Percentiles rank a stretch among this genome's conserved stretches.
phyloP scores from a whole-genome alignment of 2,113 vertebrate genomes.

The Macrotis lagotis region DNA sequence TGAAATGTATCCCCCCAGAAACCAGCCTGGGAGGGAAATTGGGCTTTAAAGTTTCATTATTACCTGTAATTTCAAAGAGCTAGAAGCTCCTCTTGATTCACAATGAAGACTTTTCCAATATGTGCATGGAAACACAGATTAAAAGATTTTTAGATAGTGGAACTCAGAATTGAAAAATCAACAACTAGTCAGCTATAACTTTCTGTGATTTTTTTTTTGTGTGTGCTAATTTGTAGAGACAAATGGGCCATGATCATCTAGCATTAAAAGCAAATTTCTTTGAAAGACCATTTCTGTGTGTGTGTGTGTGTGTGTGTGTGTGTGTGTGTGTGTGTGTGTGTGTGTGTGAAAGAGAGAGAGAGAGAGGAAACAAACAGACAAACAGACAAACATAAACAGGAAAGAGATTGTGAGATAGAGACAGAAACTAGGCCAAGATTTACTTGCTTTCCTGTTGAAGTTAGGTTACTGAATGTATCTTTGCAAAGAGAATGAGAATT shows the following conservation, averaged over 20 bases:
- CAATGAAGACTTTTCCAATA: not conserved
- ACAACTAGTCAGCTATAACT: conserved; percentile 5
- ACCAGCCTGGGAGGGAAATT: not conserved
- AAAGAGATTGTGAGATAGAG: no score
- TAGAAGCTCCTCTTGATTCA: conserved; percentile 22
- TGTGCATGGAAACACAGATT: not conserved
- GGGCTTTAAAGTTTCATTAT: conserved; percentile 32
- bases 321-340: no score
- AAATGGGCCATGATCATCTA: not conserved
- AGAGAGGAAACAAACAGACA: no score
- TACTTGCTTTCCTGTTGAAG: conserved; percentile 14
- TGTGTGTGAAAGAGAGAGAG: no score
- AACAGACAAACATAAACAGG: no score
- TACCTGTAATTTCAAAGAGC: conserved; percentile 19
- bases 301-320: no score
- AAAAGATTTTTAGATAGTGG: not conserved
- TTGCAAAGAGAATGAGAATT: conserved; percentile 15
- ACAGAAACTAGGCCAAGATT: not conserved
- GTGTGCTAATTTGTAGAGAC: conserved; percentile 32
- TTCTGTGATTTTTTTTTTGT: conserved; percentile 21
- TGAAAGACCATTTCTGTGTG: not conserved
- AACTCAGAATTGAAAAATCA: conserved; percentile 16
- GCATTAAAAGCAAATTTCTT: conserved; percentile 15
- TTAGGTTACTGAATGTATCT: conserved; percentile 25
- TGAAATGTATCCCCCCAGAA: not conserved